Evolutionary conservation across 92 coral and sea anemone species (phyloP).

Genomic region (Paramuricea clavata): DNA sequence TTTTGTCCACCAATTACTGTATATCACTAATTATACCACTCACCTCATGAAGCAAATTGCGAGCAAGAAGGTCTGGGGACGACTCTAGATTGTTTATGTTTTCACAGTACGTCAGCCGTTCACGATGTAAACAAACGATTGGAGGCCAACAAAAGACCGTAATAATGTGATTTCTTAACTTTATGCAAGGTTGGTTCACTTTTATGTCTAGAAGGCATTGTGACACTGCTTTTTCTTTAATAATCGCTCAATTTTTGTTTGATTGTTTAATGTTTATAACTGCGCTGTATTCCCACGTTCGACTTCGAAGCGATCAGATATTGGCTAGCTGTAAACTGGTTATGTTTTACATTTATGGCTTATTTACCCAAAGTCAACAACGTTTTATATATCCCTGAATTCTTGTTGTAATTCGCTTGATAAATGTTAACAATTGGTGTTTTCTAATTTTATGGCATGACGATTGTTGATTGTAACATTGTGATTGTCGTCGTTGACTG

Average conservation of each 20-base stretch:
- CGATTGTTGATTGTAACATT: too few relatives aligned
- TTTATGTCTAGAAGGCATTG: background rate
- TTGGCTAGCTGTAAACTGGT: too few relatives aligned
- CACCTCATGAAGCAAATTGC: too few relatives aligned
- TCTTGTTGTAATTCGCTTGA: too few relatives aligned
- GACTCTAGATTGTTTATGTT: background rate
- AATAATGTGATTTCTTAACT: background rate
- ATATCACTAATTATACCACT: too few relatives aligned
- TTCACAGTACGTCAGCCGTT: background rate
- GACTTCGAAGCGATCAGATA: too few relatives aligned
- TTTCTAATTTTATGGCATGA: too few relatives aligned
- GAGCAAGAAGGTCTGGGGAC: background rate
- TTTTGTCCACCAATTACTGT: background rate
- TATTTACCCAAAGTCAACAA: background rate
- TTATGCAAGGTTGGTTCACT: background rate
- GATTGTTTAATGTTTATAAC: too few relatives aligned
- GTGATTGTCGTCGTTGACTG: too few relatives aligned
- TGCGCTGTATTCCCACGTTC: too few relatives aligned
- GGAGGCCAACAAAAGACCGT: background rate
- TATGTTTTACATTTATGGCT: too few relatives aligned
- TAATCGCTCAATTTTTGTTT: background rate
- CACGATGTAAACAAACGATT: background rate
- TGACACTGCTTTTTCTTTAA: background rate
- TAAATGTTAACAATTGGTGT: too few relatives aligned
- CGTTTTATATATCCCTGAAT: background rate